Evolutionary conservation across 2,113 vertebrate genomes (phyloP).

Genomic region (Pampusana beccarii): DNA sequence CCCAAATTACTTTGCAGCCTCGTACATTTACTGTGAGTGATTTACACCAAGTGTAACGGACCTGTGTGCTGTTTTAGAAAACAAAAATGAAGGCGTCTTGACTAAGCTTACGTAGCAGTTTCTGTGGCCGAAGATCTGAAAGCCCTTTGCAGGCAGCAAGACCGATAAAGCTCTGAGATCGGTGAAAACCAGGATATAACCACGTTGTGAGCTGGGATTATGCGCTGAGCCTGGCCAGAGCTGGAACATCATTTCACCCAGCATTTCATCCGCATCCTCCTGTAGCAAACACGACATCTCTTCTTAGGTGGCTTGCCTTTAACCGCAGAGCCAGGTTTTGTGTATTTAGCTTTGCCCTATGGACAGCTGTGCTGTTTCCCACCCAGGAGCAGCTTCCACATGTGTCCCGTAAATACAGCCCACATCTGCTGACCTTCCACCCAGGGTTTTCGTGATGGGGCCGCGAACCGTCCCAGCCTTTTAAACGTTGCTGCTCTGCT

Average conservation of each 20-base stretch:
- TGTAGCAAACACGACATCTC: not conserved
- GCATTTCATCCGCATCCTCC: not conserved
- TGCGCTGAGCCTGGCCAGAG: accelerated
- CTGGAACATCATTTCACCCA: not conserved
- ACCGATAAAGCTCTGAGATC: not conserved
- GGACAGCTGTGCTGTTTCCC: not conserved
- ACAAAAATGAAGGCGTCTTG: not conserved
- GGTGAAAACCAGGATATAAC: not conserved
- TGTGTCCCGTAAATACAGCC: not conserved
- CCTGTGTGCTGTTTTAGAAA: not conserved
- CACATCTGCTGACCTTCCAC: constrained; percentile 47
- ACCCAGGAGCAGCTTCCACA: constrained; percentile 20
- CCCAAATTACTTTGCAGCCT: not conserved
- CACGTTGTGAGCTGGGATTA: accelerated
- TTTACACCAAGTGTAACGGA: not conserved
- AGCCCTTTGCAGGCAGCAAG: not conserved
- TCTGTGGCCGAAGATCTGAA: not conserved
- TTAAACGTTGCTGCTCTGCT: not conserved
- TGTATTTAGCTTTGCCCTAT: constrained; percentile 25
- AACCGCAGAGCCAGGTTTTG: not conserved
- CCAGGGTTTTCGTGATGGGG: not conserved
- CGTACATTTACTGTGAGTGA: not conserved
- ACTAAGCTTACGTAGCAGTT: not conserved
- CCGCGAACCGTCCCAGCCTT: not conserved
- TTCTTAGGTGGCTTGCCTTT: constrained; percentile 19